phyloP scores from a whole-genome alignment of 1,140 invertebrate genomes.

The Conopomorpha cramerella region DNA sequence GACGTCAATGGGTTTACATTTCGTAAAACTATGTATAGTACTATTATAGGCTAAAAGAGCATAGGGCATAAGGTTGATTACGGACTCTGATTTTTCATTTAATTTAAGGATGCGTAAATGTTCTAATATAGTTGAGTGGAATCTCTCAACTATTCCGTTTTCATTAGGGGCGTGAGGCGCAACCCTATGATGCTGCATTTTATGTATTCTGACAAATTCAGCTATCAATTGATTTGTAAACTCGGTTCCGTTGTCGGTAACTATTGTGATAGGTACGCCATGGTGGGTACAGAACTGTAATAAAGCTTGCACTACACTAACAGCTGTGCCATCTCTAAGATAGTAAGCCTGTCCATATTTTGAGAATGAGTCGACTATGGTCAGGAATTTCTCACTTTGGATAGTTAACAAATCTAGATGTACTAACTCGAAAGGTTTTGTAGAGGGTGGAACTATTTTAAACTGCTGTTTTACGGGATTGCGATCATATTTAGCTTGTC shows the following conservation, averaged over 20 bases:
- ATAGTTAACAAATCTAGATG: too few relatives aligned
- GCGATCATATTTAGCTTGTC: too few relatives aligned
- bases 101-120: constrained; percentile 10
- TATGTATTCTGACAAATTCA: too few relatives aligned
- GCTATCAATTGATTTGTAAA: constrained; percentile 8
- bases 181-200: constrained; percentile 6
- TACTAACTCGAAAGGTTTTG: too few relatives aligned
- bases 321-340: background rate
- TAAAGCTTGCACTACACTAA: too few relatives aligned
- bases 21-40: too few relatives aligned
- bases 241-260: constrained; percentile 6
- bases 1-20: constrained; percentile 7
- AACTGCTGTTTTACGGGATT: too few relatives aligned
- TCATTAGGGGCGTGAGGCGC: constrained; percentile 4
- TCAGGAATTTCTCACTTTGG: too few relatives aligned
- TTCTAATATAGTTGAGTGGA: constrained; percentile 12
- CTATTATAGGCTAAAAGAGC: constrained; percentile 10
- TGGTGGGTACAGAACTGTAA: constrained; percentile 5
- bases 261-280: constrained; percentile 4
- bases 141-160: too few relatives aligned
- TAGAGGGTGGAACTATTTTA: too few relatives aligned
- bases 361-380: too few relatives aligned
- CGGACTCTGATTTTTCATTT: constrained; percentile 2
- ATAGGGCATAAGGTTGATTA: constrained; percentile 8
- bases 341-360: too few relatives aligned